Evolutionary conservation across 2,113 vertebrate genomes (phyloP), one percentile per base, ranked within the genome.

Genomic region (Loxodonta africana): DNA sequence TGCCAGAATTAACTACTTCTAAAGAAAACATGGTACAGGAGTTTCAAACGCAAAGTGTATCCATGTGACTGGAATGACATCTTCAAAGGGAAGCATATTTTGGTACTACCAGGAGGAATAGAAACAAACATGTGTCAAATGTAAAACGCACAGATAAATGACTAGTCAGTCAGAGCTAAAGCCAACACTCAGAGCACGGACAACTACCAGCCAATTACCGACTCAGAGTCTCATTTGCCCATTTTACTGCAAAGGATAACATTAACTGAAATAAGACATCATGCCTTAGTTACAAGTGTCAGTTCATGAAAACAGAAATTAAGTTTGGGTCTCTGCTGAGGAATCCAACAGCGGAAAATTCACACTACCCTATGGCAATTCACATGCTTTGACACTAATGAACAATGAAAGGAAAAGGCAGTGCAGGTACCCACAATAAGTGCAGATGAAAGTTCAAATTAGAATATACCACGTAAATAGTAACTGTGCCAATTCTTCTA

Each of bases 151-250:
- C 8, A 7, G 41, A 81, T 6, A 5, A 21, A 71, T 67, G 33
- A 87, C 30, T 37, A 48, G 26, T 76, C 65, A 84, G 85, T 76
- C 65, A 84, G 85, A 91, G 17, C 57, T n/a, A 86, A 84, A 94
- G 78, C n/a, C 89, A 88, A 89, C 57, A 90, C 37, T n/a, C 28
- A 26, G 8, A 51, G 63, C 77, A 92, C 30, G 28, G 51, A 41
- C 46, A 83, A 92, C 4, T 10, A 37, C 21, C 48, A 84, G 82
- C 4, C 71, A 93, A 71, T 41, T 62, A 85, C 65, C 23, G 48
- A 94, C 41, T 63, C 26, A 88, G 37, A 83, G 71, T 85, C 46
- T 26, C 28, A 78, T 71, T 65, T 2, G 1, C 74, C 20, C 12
- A 80, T 77, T 91, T 89, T 57, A 33, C 18, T 51, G 18, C 30